Percentiles rank a stretch among this genome's conserved stretches.
These are phyloP conservation scores for Hydrophis major DNA, from an alignment of 2,797 vertebrate species.

Conservation along the genomic window DNA sequence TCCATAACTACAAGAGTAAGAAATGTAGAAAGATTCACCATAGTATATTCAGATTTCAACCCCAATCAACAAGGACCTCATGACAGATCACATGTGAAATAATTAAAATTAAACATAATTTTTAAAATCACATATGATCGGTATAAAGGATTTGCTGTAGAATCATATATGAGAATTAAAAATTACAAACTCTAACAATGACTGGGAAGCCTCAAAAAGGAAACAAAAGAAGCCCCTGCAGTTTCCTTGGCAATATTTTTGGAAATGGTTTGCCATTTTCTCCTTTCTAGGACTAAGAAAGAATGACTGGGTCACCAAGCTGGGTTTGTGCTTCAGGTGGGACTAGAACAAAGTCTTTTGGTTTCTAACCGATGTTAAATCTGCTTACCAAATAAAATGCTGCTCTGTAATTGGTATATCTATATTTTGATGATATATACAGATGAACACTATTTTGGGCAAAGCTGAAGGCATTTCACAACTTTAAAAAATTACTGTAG, in stretches of 20 bases:
- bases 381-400: not conserved
- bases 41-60: not conserved
- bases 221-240: not conserved
- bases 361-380: not conserved
- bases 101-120: not conserved
- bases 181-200: not conserved
- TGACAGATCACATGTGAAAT: not conserved
- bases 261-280: not conserved
- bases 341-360: not conserved
- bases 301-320: not conserved
- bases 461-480: slow-evolving; percentile 16
- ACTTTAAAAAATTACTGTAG: not conserved
- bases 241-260: not conserved
- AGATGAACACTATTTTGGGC: not conserved
- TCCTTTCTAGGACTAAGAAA: not conserved
- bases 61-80: not conserved
- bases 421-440: not conserved
- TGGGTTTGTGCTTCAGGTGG: not conserved
- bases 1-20: not conserved
- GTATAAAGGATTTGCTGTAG: not conserved
- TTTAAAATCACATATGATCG: not conserved
- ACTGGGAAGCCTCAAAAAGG: not conserved
- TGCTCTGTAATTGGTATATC: not conserved
- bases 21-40: not conserved
- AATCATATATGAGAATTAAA: not conserved